Evolutionary conservation across 2,888 invertebrate species (phyloP).

Genomic region (Luperina nickerlii): DNA sequence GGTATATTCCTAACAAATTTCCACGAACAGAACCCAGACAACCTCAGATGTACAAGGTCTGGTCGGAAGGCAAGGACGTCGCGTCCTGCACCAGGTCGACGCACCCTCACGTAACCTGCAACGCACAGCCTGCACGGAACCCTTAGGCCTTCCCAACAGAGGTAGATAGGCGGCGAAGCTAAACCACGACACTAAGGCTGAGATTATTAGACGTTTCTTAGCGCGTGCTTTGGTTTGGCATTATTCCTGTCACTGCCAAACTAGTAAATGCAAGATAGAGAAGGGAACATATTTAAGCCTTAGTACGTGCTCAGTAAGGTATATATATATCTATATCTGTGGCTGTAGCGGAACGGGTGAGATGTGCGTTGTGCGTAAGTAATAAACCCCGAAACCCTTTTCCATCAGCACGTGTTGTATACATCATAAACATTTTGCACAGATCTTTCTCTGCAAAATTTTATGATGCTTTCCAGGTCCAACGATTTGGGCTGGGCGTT

Average conservation of each 20-base stretch:
- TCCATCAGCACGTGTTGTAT: too few species aligned
- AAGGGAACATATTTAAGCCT: neutral
- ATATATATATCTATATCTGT: too few species aligned
- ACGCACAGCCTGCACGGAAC: constrained; percentile 56
- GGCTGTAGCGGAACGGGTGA: neutral
- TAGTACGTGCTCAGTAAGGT: neutral
- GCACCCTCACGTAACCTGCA: constrained; percentile 43
- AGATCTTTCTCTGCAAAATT: neutral
- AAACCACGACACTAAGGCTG: neutral
- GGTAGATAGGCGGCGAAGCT: neutral
- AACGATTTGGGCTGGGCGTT: neutral
- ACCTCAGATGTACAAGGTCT: constrained; percentile 31
- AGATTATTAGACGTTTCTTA: neutral
- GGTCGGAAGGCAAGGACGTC: constrained; percentile 64
- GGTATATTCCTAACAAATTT: neutral
- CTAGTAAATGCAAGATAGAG: neutral
- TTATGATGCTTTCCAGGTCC: too few species aligned
- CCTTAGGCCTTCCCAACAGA: neutral
- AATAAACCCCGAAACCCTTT: neutral
- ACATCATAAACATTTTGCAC: too few species aligned
- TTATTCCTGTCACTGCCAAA: neutral
- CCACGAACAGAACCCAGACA: constrained; percentile 26
- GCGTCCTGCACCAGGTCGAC: constrained; percentile 46
- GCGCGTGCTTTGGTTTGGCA: neutral
- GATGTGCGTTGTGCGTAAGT: too few species aligned